phyloP scores from a whole-genome alignment of 2,888 invertebrate species.

The Unio pictorum region DNA sequence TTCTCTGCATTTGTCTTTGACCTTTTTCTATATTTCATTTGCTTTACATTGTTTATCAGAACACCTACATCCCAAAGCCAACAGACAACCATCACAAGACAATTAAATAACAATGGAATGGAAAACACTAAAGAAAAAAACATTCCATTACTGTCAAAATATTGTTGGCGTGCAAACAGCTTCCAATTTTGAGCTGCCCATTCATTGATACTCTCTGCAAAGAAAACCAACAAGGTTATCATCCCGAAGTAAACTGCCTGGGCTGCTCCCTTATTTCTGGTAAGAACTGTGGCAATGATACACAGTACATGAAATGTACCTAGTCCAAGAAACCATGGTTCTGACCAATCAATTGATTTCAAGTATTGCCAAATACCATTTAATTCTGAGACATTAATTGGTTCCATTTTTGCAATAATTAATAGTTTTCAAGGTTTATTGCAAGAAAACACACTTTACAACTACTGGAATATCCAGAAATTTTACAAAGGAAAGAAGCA shows the following conservation, averaged over 20 bases:
- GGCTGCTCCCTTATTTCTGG: constrained; percentile 31
- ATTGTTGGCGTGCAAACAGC: constrained; percentile 90
- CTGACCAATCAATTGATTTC: constrained; percentile 57
- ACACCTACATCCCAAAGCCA: constrained; percentile 93
- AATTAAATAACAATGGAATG: constrained; percentile 91
- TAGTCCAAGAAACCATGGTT: constrained; percentile 60
- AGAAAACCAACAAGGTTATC: constrained; percentile 85
- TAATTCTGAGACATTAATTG: constrained; percentile 34
- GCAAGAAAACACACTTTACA: no score
- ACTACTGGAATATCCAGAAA: no score
- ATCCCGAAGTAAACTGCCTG: constrained; percentile 44
- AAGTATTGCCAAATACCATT: constrained; percentile 28
- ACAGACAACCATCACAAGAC: constrained; percentile 93
- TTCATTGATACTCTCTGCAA: constrained; percentile 91
- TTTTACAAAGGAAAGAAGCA: no score
- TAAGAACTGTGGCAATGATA: constrained; percentile 42
- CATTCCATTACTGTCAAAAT: constrained; percentile 93
- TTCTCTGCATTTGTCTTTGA: background rate
- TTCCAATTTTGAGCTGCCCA: constrained; percentile 90
- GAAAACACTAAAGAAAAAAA: constrained; percentile 95
- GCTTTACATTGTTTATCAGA: constrained; percentile 87
- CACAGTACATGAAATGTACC: constrained; percentile 54
- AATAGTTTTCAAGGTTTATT: no score
- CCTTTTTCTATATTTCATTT: constrained; percentile 73
- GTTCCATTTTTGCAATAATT: background rate